Evolutionary conservation across 2,888 invertebrate species (phyloP).

Genomic region (Diarsia dahlii): DNA sequence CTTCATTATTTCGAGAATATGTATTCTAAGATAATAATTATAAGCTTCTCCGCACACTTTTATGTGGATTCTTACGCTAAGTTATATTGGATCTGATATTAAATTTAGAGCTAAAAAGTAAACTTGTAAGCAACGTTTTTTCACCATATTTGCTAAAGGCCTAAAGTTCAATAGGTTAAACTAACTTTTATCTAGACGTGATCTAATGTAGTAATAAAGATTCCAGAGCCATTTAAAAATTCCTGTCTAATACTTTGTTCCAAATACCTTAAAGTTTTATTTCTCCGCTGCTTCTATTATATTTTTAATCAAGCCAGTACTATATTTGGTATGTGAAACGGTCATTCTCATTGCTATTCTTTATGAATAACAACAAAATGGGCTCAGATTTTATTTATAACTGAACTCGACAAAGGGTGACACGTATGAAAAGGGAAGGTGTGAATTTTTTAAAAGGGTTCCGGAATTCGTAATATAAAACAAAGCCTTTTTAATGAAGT

Average conservation of each 20-base stretch:
- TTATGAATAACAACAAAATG: conserved; percentile 53
- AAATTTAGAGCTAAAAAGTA: background rate
- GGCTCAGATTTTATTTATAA: conserved; percentile 66
- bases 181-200: conserved; percentile 13
- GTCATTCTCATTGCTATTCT: conserved; percentile 40
- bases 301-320: conserved; percentile 48
- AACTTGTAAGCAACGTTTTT: background rate
- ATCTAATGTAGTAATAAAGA: conserved; percentile 43
- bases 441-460: conserved; percentile 68
- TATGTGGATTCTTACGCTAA: conserved; percentile 5
- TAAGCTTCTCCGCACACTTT: background rate
- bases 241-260: conserved; percentile 42
- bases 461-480: conserved; percentile 63
- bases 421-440: conserved; percentile 66
- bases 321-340: conserved; percentile 14
- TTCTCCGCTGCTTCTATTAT: background rate
- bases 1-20: conserved; percentile 3
- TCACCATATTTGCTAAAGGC: background rate
- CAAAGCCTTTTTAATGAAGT: conserved; percentile 68
- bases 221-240: conserved; percentile 46
- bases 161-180: background rate
- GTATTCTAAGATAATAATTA: conserved; percentile 10
- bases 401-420: conserved; percentile 57
- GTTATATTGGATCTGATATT: conserved; percentile 11
- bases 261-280: conserved; percentile 18